phyloP scores from a whole-genome alignment of 2,113 vertebrate genomes.

The Tragelaphus imberbis region DNA sequence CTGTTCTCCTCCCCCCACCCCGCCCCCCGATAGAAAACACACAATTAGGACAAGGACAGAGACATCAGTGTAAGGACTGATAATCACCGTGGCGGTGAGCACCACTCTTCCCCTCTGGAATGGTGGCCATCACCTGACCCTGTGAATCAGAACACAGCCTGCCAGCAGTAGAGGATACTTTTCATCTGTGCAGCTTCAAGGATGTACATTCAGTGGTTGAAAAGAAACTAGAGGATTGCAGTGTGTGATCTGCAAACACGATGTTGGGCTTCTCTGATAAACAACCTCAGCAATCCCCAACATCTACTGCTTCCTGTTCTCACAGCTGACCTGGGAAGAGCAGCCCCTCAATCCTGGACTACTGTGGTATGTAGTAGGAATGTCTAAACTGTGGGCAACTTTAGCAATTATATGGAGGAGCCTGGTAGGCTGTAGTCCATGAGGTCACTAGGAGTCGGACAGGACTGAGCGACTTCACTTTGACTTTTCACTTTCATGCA shows the following conservation, averaged over 20 bases:
- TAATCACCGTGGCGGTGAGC: accelerated
- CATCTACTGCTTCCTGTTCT: not conserved
- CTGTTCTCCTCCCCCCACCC: accelerated
- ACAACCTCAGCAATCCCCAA: not conserved
- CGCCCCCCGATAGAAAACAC: not conserved
- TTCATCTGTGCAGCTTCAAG: not conserved
- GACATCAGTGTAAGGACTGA: not conserved
- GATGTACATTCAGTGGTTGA: not conserved
- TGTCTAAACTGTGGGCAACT: not conserved
- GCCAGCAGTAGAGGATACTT: too few species aligned
- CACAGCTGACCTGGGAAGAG: not conserved
- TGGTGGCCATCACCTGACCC: not conserved
- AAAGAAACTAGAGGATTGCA: not conserved
- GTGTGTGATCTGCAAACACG: not conserved
- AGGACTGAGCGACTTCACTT: too few species aligned
- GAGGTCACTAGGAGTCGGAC: too few species aligned
- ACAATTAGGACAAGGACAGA: not conserved
- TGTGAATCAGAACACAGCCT: not conserved
- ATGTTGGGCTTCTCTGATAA: not conserved
- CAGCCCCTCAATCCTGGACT: not conserved
- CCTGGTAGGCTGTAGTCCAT: too few species aligned
- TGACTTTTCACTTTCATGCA: too few species aligned
- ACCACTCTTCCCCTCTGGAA: not conserved
- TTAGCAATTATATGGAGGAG: not conserved
- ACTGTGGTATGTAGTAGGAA: not conserved